phyloP scores from a whole-genome alignment of 2,888 invertebrate species.

The Leptura quadrifasciata region DNA sequence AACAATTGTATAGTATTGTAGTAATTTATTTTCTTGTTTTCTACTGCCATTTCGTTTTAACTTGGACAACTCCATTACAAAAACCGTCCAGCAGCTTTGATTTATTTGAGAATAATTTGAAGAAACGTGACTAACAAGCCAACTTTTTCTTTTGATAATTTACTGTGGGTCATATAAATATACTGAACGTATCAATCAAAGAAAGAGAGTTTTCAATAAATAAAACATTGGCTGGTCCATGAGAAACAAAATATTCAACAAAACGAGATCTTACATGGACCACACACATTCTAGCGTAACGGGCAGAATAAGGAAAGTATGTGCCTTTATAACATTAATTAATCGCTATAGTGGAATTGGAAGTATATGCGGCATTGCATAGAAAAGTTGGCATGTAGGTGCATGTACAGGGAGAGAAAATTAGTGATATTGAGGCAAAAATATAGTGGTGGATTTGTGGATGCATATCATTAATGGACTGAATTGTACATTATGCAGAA shows the following conservation, averaged over 20 bases:
- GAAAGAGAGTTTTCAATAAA: conserved; percentile 44
- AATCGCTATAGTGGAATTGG: conserved; percentile 1
- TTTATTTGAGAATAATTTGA: conserved; percentile 43
- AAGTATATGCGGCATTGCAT: conserved; percentile 21
- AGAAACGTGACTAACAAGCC: conserved; percentile 37
- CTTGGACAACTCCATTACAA: conserved; percentile 18
- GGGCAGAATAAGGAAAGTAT: neutral
- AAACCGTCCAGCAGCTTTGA: conserved; percentile 34
- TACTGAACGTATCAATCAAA: conserved; percentile 43
- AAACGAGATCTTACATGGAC: conserved; percentile 32
- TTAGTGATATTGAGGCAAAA: too few species aligned
- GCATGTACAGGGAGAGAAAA: too few species aligned
- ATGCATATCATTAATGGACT: too few species aligned
- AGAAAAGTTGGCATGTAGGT: neutral
- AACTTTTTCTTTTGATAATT: conserved; percentile 39
- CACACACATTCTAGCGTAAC: conserved; percentile 30
- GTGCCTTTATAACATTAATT: conserved; percentile 15
- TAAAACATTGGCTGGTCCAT: conserved; percentile 40
- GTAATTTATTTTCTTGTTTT: too few species aligned
- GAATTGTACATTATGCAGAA: too few species aligned
- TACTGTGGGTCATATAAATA: conserved; percentile 39
- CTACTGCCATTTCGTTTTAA: neutral
- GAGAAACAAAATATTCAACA: conserved; percentile 42
- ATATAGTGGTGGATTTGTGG: too few species aligned
- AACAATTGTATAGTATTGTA: too few species aligned